These are phyloP conservation scores for Poeciliopsis retropinna DNA, from an alignment of 2,113 vertebrate genomes.

Conservation along the genomic window DNA sequence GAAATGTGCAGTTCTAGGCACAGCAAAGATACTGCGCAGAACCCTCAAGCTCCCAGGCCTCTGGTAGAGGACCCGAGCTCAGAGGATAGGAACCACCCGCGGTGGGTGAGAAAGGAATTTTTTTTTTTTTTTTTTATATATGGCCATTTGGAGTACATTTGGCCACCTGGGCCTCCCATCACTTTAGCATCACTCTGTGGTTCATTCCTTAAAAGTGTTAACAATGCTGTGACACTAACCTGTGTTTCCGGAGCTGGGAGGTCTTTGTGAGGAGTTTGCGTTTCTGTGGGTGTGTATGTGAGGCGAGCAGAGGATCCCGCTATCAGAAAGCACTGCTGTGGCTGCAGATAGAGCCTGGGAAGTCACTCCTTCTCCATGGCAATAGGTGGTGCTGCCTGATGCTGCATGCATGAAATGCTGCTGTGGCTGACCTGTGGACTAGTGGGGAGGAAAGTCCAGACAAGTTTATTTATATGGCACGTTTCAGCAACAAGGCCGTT, in stretches of 20 bases:
- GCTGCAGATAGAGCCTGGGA: slow-evolving; percentile 84
- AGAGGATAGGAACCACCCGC: too few species aligned
- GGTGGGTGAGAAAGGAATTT: too few species aligned
- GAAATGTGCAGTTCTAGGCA: too few species aligned
- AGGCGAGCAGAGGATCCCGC: slow-evolving; percentile 85
- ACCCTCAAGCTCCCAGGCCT: too few species aligned
- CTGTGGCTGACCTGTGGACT: slow-evolving; percentile 86
- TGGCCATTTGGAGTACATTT: too few species aligned
- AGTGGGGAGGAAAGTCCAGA: slow-evolving; percentile 2
- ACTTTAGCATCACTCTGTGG: neutral
- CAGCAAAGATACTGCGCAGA: too few species aligned
- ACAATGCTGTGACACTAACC: slow-evolving; percentile 31
- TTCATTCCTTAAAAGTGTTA: too few species aligned
- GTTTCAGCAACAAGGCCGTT: too few species aligned
- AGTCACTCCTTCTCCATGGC: slow-evolving; percentile 76
- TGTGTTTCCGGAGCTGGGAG: slow-evolving; percentile 83
- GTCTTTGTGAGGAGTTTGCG: slow-evolving; percentile 86
- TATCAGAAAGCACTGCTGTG: slow-evolving; percentile 84
- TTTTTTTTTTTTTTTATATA: too few species aligned
- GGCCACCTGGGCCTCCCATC: too few species aligned
- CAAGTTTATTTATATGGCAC: too few species aligned
- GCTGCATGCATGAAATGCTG: slow-evolving; percentile 92
- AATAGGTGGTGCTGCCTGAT: slow-evolving; percentile 85
- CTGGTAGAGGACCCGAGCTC: too few species aligned
- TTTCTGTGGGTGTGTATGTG: slow-evolving; percentile 86